Evolutionary conservation across 2,113 vertebrate species (phyloP).

Genomic region (Cottus gobio): DNA sequence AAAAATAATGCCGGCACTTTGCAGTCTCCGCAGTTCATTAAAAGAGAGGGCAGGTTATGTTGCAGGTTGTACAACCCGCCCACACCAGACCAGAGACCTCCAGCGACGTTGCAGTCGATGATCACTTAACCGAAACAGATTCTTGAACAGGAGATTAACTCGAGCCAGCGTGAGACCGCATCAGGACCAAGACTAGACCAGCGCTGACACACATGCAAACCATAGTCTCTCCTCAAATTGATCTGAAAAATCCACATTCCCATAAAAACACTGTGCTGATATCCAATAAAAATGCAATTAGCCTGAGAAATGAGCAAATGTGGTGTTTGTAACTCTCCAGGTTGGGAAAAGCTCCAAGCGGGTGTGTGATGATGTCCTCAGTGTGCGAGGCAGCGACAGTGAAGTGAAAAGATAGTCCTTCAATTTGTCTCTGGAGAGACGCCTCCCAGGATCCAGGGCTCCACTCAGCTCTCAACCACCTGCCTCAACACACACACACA

Average conservation of each 20-base stretch:
- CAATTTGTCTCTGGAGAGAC: slow-evolving; percentile 35
- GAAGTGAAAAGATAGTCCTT: slow-evolving; percentile 50
- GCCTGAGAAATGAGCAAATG: not conserved
- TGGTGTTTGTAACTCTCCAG: not conserved
- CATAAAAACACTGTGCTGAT: not conserved
- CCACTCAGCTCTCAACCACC: slow-evolving; percentile 34
- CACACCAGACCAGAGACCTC: no score
- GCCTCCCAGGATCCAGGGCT: slow-evolving; percentile 5
- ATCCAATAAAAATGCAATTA: slow-evolving; percentile 22
- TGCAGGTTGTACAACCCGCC: no score
- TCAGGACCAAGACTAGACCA: no score
- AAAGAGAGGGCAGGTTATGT: no score
- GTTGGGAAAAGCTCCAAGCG: not conserved
- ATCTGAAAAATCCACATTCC: not conserved
- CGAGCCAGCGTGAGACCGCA: no score
- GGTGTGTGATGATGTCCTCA: slow-evolving; percentile 23
- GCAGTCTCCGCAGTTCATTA: no score
- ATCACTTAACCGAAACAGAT: no score
- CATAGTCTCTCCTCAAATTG: not conserved
- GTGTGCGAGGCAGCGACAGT: slow-evolving; percentile 19
- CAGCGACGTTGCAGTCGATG: no score
- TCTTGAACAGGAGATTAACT: no score
- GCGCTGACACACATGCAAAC: not conserved
- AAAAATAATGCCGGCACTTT: no score
- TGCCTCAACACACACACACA: slow-evolving; percentile 19